Evolutionary conservation across 2,797 vertebrate genomes (phyloP).

Genomic region (Bradypus variegatus): DNA sequence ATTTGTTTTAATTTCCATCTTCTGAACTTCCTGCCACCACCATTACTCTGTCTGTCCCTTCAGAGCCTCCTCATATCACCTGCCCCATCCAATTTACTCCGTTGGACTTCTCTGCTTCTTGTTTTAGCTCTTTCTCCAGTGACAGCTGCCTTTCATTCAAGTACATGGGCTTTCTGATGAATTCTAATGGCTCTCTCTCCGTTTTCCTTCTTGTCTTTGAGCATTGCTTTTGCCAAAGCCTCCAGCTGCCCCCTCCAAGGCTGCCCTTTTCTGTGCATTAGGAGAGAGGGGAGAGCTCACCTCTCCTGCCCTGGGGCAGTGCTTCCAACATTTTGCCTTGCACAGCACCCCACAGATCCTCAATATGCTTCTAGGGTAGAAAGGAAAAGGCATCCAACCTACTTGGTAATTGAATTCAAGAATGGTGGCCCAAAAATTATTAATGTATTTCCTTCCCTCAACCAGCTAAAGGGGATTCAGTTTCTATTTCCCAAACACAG

Average conservation of each 20-base stretch:
- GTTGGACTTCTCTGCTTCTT: fast-evolving
- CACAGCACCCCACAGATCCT: neutral
- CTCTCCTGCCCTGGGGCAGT: neutral
- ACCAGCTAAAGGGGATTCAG: neutral
- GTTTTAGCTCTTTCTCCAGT: neutral
- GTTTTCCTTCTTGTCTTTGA: neutral
- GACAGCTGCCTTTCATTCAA: neutral
- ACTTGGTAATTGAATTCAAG: neutral
- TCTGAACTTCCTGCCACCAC: neutral
- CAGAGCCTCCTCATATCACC: fast-evolving
- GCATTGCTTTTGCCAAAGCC: neutral
- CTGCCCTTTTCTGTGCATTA: neutral
- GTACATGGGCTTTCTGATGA: fast-evolving
- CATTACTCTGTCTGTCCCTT: fast-evolving
- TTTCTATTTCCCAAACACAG: neutral
- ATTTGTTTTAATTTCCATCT: neutral
- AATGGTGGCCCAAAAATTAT: neutral
- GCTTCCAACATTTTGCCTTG: neutral
- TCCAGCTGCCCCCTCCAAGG: neutral
- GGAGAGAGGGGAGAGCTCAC: neutral
- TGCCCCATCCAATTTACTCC: fast-evolving
- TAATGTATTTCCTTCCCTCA: neutral
- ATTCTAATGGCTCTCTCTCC: neutral
- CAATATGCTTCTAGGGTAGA: neutral
- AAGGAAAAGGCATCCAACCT: neutral